Conservation (phyloP, 2,888 invertebrate genomes). For the Artemia sp. region DNA sequence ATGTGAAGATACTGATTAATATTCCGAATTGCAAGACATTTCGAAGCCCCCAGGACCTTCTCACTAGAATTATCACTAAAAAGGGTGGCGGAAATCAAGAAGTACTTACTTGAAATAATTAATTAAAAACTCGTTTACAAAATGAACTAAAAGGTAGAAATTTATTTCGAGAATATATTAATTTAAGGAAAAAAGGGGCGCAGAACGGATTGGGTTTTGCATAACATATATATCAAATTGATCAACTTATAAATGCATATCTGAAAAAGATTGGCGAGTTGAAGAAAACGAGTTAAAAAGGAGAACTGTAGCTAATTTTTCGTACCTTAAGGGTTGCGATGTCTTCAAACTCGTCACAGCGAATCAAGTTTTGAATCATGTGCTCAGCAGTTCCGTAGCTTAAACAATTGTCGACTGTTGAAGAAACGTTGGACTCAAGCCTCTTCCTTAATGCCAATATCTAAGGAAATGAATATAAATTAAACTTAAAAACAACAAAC, state of each 20-base stretch:
- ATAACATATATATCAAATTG: no score
- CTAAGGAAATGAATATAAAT: constrained; percentile 28
- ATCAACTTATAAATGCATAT: no score
- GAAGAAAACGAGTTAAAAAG: constrained; percentile 21
- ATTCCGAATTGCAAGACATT: no score
- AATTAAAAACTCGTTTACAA: constrained; percentile 1
- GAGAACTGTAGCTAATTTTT: no score
- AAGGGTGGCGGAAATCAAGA: neutral
- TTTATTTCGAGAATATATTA: neutral
- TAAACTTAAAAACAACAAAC: no score
- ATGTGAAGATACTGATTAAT: no score
- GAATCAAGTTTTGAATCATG: constrained; percentile 81
- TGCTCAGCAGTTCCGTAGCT: constrained; percentile 64
- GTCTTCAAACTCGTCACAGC: constrained; percentile 91
- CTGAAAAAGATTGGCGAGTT: no score
- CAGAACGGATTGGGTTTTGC: neutral
- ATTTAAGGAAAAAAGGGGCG: neutral
- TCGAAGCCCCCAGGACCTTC: no score
- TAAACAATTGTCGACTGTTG: constrained; percentile 54
- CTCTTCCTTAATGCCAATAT: constrained; percentile 71
- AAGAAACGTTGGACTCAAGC: constrained; percentile 70
- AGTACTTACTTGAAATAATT: neutral
- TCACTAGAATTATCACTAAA: no score
- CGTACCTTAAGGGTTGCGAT: constrained; percentile 58
- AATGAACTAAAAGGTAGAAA: neutral